Evolutionary conservation across 2,888 invertebrate genomes (phyloP), one percentile per base, ranked within the genome.

Genomic region (Dynastes tityus): DNA sequence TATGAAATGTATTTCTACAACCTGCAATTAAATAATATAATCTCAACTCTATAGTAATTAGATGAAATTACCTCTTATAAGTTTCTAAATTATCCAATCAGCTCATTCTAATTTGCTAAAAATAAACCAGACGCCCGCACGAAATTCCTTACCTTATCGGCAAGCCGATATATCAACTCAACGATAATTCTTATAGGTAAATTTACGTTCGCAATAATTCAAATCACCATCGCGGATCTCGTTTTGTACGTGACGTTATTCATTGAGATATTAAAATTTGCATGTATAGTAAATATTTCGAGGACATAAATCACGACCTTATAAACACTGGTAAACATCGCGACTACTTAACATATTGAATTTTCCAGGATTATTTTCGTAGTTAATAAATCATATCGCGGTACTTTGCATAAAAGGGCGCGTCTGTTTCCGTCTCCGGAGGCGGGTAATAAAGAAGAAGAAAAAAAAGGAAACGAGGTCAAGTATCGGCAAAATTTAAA

Each of bases 301-400:
- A 32, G 32, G 8, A 13, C 63, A 32, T 63, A 63, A 63, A 63
- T 63, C 63, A 63, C 32, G n/a, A 13, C 63, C 61, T 22, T 29
- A 63, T 63, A 63, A 63, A 13, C 63, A 63, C 11, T 29, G 32
- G 58, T 73, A 73, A 73, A 73, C 40, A 73, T 58, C 45, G 58
- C 45, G 58, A 58, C 73, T 58, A 73, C 73, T 73, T 73, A 55
- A 73, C 58, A 45, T 73, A 73, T 73, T 73, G 73, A 58, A 73
- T 73, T 73, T 55, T 67, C 9, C 40, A 55, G 58, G 37, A 73
- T 58, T 73, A 58, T 58, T 55, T 73, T 58, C 16, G 32, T 37
- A 73, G 37, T 73, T 73, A 58, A 73, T 73, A 73, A 73, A 73
- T 73, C 73, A 73, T 58, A 40, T 58, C 58, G n/a, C 16, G 37